phyloP scores from a whole-genome alignment of 1,140 invertebrate genomes.

The Dinothrombium tinctorium region DNA sequence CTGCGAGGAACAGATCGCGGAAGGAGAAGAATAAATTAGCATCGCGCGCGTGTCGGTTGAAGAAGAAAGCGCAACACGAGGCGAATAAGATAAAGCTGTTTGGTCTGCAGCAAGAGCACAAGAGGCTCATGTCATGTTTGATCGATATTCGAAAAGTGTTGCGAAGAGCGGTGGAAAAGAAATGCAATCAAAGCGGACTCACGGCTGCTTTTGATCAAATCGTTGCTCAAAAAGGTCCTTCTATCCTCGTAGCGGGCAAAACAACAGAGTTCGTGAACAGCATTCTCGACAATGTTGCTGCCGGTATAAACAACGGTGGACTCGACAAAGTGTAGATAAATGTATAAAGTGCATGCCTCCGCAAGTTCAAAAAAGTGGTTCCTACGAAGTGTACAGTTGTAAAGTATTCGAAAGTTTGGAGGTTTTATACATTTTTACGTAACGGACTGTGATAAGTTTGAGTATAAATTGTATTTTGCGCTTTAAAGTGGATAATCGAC shows the following conservation, averaged over 20 bases:
- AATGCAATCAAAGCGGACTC: no score
- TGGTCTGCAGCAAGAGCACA: constrained; percentile 77
- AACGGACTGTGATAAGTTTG: no score
- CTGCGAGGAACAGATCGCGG: constrained; percentile 57
- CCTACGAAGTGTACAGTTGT: no score
- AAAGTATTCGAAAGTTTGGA: no score
- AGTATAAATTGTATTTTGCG: no score
- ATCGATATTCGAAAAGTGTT: not conserved
- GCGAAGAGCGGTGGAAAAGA: not conserved
- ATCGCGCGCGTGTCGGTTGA: constrained; percentile 73
- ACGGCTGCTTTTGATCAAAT: not conserved
- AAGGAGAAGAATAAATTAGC: constrained; percentile 96
- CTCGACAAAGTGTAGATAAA: constrained; percentile 9
- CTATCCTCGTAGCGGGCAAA: constrained; percentile 15
- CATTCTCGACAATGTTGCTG: constrained; percentile 14
- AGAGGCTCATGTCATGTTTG: constrained; percentile 32
- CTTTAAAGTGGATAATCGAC: no score
- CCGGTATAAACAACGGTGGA: constrained; percentile 13
- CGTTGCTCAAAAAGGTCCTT: not conserved
- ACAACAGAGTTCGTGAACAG: constrained; percentile 16
- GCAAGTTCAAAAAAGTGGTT: no score
- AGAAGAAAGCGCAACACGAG: constrained; percentile 84
- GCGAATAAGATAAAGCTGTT: constrained; percentile 82
- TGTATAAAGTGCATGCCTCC: no score
- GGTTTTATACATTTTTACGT: no score